Percentiles rank a stretch among this genome's conserved stretches.
These are phyloP conservation scores for Sesia apiformis DNA, from an alignment of 2,888 invertebrate species.

Conservation along the genomic window DNA sequence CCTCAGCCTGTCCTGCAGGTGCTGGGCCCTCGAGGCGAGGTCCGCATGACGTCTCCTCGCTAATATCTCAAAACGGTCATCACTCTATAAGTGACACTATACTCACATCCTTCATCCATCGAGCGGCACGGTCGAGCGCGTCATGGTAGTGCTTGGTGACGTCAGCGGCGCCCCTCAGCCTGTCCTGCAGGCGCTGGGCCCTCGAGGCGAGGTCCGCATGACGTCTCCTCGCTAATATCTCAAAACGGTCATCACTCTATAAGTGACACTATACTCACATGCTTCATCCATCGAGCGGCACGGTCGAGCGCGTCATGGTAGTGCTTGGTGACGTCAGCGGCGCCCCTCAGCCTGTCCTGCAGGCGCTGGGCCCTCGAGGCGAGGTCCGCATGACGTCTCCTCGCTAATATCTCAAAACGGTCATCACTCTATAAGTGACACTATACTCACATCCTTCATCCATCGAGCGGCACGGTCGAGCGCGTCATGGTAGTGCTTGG, in stretches of 20 bases:
- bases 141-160: conserved; percentile 79
- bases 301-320: conserved; percentile 90
- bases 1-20: conserved; percentile 86
- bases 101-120: conserved; percentile 84
- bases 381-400: conserved; percentile 87
- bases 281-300: conserved; percentile 84
- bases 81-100: background rate
- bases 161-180: conserved; percentile 83
- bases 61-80: no score
- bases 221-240: conserved; percentile 83
- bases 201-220: conserved; percentile 88
- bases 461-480: conserved; percentile 86
- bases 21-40: conserved; percentile 86
- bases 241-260: no score
- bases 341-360: conserved; percentile 85
- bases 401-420: conserved; percentile 62
- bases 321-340: conserved; percentile 74
- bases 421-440: background rate
- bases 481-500: conserved; percentile 82
- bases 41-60: conserved; percentile 88
- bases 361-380: conserved; percentile 87
- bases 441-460: conserved; percentile 78
- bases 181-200: conserved; percentile 88
- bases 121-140: conserved; percentile 85
- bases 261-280: conserved; percentile 57